Base-by-base conservation (phyloP, 2,113 vertebrate species). In the Peucedramus taeniatus region DNA sequence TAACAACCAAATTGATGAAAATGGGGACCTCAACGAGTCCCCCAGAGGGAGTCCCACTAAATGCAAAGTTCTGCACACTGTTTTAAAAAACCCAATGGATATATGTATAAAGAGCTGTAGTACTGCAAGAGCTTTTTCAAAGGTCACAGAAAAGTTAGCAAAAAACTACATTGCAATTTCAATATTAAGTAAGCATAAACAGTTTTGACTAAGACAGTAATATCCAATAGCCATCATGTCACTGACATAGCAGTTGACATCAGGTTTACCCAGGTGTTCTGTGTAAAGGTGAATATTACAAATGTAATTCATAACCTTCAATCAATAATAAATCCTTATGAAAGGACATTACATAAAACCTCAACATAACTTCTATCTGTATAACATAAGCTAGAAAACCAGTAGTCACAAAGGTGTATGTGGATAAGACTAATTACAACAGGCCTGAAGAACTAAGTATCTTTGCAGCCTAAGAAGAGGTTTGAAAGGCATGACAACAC, bases 21-120 rank as follows among this genome's bases (percentile, higher is more conserved):
- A 71, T 54, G 15, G 15, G n/a, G 12, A 59, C 15, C 12, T 90
- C 31, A 64, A 0, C 0, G 0, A 42, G 30, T 71, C 27, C 30
- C 49, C 40, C 11, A 44, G 66, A 78, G 31, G 24, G 24, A 65
- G 20, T 85, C 20, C 71, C 21, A 59, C 47, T 59, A 68, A 90
- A 68, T 37, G 17, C 18, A 42, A 79, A 71, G 26, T 64, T 85
- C 53, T 56, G 23, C 49, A 45, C 7, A 9, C 11, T 42, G 13
- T 71, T 84, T 76, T 5, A 31, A 72, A 91, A 71, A 71, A 7
- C 3, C 1, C 10, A 64, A 6, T 30, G 24, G 10, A 7, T 72
- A 89, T 89, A 18, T 63, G 51, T 85, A 14, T 75, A 39, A 40
- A 57, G 40, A 74, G 6, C 42, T 39, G n/a, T 45, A 30, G n/a